Evolutionary conservation across 2,888 invertebrate genomes (phyloP).

Genomic region (Eupeodes luniger): DNA sequence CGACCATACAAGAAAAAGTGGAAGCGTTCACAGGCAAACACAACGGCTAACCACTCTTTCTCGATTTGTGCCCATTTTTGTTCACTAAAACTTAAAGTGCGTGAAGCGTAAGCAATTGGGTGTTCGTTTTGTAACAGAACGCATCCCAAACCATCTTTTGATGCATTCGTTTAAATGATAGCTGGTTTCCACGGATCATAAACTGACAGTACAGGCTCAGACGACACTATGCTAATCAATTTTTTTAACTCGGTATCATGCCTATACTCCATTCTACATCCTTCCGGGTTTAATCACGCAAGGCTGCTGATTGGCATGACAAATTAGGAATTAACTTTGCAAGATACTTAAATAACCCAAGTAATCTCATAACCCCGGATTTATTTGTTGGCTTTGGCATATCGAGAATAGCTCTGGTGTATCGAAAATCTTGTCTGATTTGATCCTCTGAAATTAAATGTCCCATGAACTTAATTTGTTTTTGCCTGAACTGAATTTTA

Average conservation of each 20-base stretch:
- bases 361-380: too few relatives aligned
- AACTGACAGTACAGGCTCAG: conserved; percentile 40
- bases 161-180: conserved; percentile 78
- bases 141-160: conserved; percentile 71
- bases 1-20: too few relatives aligned
- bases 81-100: conserved; percentile 46
- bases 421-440: conserved; percentile 42
- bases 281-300: conserved; percentile 58
- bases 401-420: conserved; percentile 56
- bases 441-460: conserved; percentile 54
- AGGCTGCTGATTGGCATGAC: conserved; percentile 65
- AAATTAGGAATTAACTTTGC: conserved; percentile 53
- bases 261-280: conserved; percentile 77
- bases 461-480: conserved; percentile 77
- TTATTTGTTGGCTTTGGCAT: not conserved
- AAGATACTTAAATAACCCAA: too few relatives aligned
- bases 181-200: conserved; percentile 76
- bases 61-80: not conserved
- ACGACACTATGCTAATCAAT: conserved; percentile 16
- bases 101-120: conserved; percentile 13
- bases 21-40: too few relatives aligned
- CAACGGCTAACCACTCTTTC: too few relatives aligned
- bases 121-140: conserved; percentile 79
- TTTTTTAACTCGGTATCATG: conserved; percentile 16
- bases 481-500: conserved; percentile 77